These are phyloP conservation scores for Adoxophyes honmai DNA, from an alignment of 1,140 invertebrate species.

Conservation along the genomic window DNA sequence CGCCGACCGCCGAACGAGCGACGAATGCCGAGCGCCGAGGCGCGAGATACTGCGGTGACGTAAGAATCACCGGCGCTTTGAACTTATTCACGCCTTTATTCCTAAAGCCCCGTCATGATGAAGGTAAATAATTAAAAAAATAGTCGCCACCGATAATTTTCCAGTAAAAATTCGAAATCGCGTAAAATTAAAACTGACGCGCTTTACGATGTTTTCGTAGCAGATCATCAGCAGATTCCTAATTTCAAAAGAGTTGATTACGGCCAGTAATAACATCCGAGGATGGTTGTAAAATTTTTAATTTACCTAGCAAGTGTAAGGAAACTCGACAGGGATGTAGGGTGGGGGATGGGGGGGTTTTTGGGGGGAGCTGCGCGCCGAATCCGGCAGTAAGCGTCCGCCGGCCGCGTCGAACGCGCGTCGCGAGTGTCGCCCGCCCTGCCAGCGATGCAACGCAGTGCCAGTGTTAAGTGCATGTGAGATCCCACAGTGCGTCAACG, in stretches of 20 bases:
- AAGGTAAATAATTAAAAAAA: too few relatives aligned
- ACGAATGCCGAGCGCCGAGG: not conserved
- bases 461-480: not conserved
- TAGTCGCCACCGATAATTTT: too few relatives aligned
- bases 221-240: too few relatives aligned
- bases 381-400: conserved; percentile 3
- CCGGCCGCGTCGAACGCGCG: not conserved
- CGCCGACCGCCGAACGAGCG: too few relatives aligned
- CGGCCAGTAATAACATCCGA: not conserved
- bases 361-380: not conserved
- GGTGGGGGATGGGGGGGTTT: not conserved
- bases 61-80: too few relatives aligned
- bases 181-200: too few relatives aligned
- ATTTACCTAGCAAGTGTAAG: not conserved
- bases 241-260: too few relatives aligned
- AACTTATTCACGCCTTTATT: too few relatives aligned
- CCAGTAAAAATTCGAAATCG: too few relatives aligned
- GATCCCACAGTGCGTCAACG: not conserved
- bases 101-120: too few relatives aligned
- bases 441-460: not conserved
- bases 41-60: not conserved
- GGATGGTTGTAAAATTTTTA: not conserved
- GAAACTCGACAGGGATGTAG: not conserved
- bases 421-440: not conserved
- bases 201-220: too few relatives aligned